Conservation (phyloP, 1,140 invertebrate genomes). For the Teleogryllus occipitalis region DNA sequence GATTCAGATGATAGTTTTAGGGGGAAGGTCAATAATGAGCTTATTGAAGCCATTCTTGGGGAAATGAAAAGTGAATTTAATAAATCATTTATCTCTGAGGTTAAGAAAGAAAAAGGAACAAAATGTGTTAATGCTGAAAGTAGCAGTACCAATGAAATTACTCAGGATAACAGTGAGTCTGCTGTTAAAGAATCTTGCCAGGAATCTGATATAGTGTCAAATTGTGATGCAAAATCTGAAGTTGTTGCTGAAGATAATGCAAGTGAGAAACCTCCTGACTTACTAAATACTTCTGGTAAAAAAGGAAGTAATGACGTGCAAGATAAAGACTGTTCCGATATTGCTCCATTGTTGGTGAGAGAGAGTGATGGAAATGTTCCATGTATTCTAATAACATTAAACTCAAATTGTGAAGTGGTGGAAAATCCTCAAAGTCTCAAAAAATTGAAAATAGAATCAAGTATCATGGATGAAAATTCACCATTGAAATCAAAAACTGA, state of each 20-base stretch:
- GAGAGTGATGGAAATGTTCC: constrained; percentile 33
- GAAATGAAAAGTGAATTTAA: constrained; percentile 45
- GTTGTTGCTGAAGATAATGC: constrained; percentile 24
- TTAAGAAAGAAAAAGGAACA: constrained; percentile 21
- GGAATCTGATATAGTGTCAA: background rate
- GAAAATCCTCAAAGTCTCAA: constrained; percentile 37
- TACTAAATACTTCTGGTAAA: constrained; percentile 13
- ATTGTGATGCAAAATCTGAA: constrained; percentile 16
- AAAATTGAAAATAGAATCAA: constrained; percentile 4
- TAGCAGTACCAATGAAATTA: background rate
- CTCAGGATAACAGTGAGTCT: background rate
- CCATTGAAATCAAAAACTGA: constrained; percentile 9
- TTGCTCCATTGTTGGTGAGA: constrained; percentile 24
- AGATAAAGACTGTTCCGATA: constrained; percentile 25
- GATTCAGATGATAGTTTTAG: constrained; percentile 1
- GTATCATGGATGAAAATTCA: constrained; percentile 19
- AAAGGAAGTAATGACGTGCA: constrained; percentile 23
- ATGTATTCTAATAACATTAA: constrained; percentile 38
- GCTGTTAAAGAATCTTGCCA: constrained; percentile 8
- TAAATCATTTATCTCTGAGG: constrained; percentile 28
- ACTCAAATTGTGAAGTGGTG: constrained; percentile 39
- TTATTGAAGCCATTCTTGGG: constrained; percentile 40
- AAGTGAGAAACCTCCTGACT: constrained; percentile 14
- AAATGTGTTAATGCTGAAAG: background rate
- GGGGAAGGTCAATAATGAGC: constrained; percentile 16